These are phyloP conservation scores for Cancer borealis DNA, from an alignment of 2,888 invertebrate species.

Conservation along the genomic window DNA sequence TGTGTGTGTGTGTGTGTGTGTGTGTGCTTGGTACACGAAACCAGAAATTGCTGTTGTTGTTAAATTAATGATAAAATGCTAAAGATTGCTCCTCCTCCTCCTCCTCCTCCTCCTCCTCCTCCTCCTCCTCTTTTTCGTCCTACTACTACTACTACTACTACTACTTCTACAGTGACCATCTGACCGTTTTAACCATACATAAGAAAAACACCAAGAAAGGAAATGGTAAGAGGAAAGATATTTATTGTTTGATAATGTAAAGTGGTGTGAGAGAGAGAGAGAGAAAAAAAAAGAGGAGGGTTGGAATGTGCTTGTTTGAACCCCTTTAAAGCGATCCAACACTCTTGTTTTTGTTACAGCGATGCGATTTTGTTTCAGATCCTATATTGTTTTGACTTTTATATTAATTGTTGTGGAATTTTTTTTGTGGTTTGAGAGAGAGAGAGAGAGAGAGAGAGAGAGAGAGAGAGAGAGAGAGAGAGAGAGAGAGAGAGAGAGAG, in stretches of 20 bases:
- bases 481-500: constrained; percentile 20
- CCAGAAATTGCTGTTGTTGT: no score
- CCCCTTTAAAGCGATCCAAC: constrained; percentile 5
- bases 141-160: constrained; percentile 6
- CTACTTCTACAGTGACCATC: no score
- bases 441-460: neutral
- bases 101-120: no score
- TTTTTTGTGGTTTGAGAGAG: neutral
- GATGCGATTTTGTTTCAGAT: neutral
- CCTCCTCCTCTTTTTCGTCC: no score
- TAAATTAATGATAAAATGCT: no score
- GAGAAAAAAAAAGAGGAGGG: neutral
- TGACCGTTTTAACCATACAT: neutral
- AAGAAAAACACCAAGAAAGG: neutral
- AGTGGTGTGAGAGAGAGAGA: no score
- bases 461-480: neutral
- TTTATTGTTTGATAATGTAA: no score
- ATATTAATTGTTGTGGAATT: neutral
- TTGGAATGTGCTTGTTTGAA: neutral
- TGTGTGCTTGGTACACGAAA: no score
- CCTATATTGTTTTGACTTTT: neutral
- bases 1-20: no score
- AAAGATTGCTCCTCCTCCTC: no score
- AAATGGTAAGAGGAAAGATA: no score
- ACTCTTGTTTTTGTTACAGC: neutral